Evolutionary conservation across 2,113 vertebrate species (phyloP).

Genomic region (Meles meles): DNA sequence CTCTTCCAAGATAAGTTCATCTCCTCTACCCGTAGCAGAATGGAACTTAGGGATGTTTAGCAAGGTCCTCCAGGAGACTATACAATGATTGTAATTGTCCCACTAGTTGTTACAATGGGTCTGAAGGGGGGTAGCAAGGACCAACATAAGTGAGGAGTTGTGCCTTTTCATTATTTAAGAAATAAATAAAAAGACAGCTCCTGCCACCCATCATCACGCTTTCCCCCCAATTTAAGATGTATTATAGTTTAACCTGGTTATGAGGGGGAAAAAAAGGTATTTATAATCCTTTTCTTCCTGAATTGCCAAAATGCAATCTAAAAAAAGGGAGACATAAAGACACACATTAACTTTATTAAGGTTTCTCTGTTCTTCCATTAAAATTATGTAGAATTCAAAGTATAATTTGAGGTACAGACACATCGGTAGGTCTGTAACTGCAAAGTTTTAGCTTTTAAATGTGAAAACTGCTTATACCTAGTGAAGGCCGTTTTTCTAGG

Average conservation of each 20-base stretch:
- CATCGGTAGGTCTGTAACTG: not conserved
- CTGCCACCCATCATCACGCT: rapidly evolving
- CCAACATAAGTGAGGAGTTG: rapidly evolving
- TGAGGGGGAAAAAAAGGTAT: too few relatives aligned
- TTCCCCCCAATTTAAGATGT: not conserved
- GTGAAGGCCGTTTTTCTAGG: not conserved
- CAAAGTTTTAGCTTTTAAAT: not conserved
- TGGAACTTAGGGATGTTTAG: not conserved
- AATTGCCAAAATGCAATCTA: not conserved
- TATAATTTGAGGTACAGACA: not conserved
- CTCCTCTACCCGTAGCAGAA: not conserved
- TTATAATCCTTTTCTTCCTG: not conserved
- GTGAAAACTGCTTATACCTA: not conserved
- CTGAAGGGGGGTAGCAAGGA: rapidly evolving
- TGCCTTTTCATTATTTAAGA: not conserved
- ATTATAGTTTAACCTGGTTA: not conserved
- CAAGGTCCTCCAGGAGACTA: not conserved
- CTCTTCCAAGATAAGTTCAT: not conserved
- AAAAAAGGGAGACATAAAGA: not conserved
- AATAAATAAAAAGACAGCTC: not conserved
- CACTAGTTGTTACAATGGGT: not conserved
- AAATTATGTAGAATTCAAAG: not conserved
- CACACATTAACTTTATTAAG: not conserved
- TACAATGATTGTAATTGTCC: not conserved
- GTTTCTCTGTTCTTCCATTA: not conserved